Evolutionary conservation across 2,113 vertebrate species (phyloP).

Genomic region (Phylloscopus trochilus): DNA sequence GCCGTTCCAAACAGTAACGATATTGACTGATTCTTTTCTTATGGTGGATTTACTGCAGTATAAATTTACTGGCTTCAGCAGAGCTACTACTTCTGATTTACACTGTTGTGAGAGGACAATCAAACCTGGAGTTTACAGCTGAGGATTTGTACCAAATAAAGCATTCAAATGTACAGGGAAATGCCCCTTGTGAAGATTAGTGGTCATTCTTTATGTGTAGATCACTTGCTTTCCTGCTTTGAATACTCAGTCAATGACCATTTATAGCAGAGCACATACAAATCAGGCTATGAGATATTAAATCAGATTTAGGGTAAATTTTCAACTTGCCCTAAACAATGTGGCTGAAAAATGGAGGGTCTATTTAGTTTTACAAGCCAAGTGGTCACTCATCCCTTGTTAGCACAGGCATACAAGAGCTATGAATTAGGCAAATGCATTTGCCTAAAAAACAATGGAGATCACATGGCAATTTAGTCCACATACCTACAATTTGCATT

Average conservation of each 20-base stretch:
- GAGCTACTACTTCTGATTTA: neutral
- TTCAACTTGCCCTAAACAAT: neutral
- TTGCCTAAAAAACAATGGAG: neutral
- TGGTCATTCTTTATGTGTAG: neutral
- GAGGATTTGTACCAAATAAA: neutral
- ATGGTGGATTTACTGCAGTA: neutral
- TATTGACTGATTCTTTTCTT: neutral
- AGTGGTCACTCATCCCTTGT: neutral
- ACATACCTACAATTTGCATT: neutral
- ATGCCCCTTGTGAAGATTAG: neutral
- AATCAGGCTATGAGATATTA: neutral
- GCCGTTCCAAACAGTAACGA: no score
- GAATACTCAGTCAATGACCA: neutral
- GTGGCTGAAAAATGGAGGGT: neutral
- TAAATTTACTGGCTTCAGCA: neutral
- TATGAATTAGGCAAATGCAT: neutral
- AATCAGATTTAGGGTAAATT: neutral
- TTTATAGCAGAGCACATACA: neutral
- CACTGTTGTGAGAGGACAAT: neutral
- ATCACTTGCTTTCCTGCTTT: neutral
- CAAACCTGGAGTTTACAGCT: neutral
- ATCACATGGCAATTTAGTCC: neutral
- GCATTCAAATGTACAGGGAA: neutral
- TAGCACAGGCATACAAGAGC: neutral
- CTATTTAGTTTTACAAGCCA: neutral